Evolutionary conservation across 2,113 vertebrate genomes (phyloP).

Genomic region (Pholis gunnellus): DNA sequence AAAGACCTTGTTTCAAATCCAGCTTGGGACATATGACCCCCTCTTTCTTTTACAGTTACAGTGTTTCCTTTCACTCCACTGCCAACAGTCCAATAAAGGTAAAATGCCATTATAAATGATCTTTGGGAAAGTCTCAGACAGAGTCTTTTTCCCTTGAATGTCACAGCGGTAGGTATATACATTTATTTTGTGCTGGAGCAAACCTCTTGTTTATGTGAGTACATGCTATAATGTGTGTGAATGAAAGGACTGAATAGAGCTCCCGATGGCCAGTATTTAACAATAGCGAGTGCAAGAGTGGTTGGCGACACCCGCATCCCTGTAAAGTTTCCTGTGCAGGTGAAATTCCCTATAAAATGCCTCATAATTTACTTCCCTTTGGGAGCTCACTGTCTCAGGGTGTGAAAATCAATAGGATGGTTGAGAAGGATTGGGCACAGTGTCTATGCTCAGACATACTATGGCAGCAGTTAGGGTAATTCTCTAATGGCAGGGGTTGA

Average conservation of each 20-base stretch:
- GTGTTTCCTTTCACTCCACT: conserved; percentile 2
- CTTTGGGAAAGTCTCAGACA: conserved; percentile 25
- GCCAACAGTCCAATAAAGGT: conserved; percentile 7
- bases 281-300: conserved; percentile 47
- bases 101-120: conserved; percentile 27
- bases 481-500: conserved; percentile 79
- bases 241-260: conserved; percentile 43
- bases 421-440: conserved; percentile 69
- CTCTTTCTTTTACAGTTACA: conserved; percentile 13
- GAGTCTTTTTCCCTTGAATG: conserved; percentile 42
- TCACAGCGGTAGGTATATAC: conserved; percentile 33
- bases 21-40: neutral
- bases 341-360: conserved; percentile 97
- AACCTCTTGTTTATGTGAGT: conserved; percentile 30
- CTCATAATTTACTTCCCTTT: conserved; percentile 93
- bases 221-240: conserved; percentile 49
- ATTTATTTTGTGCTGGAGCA: conserved; percentile 13
- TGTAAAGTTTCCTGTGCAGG: conserved; percentile 95
- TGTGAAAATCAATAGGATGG: conserved; percentile 83
- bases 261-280: conserved; percentile 45
- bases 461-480: conserved; percentile 84
- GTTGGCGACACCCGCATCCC: conserved; percentile 84
- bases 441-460: conserved; percentile 70
- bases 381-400: conserved; percentile 81
- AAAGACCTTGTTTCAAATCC: conserved; percentile 16